Percentiles rank a stretch among this genome's conserved stretches.
Conservation (phyloP, 2,888 invertebrate genomes). For the Vannuccia rotundouncinata region DNA sequence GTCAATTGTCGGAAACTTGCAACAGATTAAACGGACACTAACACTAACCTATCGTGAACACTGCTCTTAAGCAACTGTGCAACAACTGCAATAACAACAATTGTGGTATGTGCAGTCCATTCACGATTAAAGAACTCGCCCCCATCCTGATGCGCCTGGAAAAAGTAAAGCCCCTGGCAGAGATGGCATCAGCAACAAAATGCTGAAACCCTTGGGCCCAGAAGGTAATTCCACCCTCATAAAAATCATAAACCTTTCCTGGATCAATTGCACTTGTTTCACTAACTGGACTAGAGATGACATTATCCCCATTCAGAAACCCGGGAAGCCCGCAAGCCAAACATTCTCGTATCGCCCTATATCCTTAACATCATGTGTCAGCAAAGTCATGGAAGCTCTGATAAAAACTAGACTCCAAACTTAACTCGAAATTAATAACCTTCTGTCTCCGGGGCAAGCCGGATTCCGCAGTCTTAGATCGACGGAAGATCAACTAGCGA, state of each 20-base stretch:
- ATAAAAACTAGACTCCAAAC: neutral
- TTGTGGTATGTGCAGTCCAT: conserved; percentile 10
- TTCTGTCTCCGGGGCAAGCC: neutral
- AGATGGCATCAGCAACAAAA: conserved; percentile 18
- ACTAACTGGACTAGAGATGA: neutral
- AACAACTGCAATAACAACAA: neutral
- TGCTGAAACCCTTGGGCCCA: conserved; percentile 2
- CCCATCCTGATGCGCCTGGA: conserved; percentile 3
- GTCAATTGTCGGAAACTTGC: conserved; percentile 5
- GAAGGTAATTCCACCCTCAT: neutral
- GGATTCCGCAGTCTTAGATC: neutral
- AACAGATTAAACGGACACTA: neutral
- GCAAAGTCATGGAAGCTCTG: conserved; percentile 7
- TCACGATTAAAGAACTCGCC: conserved; percentile 17
- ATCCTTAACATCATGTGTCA: neutral
- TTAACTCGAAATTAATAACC: neutral
- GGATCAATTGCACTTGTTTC: neutral
- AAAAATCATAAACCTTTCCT: neutral
- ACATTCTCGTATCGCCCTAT: neutral
- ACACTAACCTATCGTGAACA: neutral
- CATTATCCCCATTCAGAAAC: neutral
- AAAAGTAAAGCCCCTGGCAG: conserved; percentile 32
- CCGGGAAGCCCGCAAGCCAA: neutral
- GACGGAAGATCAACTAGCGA: neutral
- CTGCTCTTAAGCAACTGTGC: neutral